These are phyloP conservation scores for Pantherophis alleghaniensis DNA, from an alignment of 2,797 vertebrate species.

Conservation along the genomic window DNA sequence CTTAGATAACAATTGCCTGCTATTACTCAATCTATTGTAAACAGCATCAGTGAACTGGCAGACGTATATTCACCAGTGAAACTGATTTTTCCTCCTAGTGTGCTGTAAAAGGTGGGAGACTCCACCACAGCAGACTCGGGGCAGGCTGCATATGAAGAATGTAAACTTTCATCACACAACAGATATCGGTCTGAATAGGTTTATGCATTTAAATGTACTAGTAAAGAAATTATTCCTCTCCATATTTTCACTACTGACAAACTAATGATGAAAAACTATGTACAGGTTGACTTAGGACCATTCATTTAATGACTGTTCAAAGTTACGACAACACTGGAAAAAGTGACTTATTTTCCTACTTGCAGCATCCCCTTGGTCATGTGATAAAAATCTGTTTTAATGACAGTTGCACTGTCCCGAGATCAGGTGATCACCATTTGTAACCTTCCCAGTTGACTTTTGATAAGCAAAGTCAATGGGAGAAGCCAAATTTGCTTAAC, in stretches of 20 bases:
- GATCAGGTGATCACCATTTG: neutral
- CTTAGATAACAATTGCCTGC: neutral
- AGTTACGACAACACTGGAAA: neutral
- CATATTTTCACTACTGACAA: neutral
- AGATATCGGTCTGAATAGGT: neutral
- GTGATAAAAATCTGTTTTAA: neutral
- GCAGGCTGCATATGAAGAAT: neutral
- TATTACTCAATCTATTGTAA: neutral
- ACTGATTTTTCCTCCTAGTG: neutral
- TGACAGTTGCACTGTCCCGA: neutral
- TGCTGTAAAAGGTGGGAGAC: neutral
- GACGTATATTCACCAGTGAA: neutral
- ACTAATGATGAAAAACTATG: neutral
- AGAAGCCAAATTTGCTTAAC: neutral
- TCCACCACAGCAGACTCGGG: neutral
- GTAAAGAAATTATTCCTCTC: neutral
- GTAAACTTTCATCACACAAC: neutral
- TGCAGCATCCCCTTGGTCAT: neutral
- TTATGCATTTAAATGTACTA: neutral
- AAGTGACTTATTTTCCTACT: neutral
- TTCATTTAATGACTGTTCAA: neutral
- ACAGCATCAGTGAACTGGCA: neutral
- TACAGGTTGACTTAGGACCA: neutral
- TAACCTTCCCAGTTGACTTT: neutral
- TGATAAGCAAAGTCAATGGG: neutral